Conservation (phyloP, 1,140 invertebrate species). For the Saccostrea glomerata region DNA sequence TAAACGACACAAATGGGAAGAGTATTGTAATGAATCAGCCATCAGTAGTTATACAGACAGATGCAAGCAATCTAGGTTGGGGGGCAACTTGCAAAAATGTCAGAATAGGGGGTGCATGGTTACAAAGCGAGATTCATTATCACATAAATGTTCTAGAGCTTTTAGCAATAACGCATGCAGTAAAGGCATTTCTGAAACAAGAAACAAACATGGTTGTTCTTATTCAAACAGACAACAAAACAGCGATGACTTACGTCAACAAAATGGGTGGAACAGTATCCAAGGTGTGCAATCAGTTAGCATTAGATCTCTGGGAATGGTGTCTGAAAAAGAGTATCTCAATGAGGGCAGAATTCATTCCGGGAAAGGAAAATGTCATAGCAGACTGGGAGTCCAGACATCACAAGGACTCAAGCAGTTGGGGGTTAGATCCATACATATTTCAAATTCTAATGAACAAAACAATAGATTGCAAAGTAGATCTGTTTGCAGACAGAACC, state of each 20-base stretch:
- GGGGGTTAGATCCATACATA: not conserved
- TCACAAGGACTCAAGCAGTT: too few relatives aligned
- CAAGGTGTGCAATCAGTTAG: slow-evolving; percentile 11
- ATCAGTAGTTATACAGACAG: not conserved
- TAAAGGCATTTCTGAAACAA: too few relatives aligned
- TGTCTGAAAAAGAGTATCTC: not conserved
- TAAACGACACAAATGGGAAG: not conserved
- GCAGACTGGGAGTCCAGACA: slow-evolving; percentile 46
- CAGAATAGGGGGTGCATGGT: too few relatives aligned
- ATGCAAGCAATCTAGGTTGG: too few relatives aligned
- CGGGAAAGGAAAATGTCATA: slow-evolving; percentile 10
- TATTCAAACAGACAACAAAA: not conserved
- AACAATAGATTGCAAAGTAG: slow-evolving; percentile 8
- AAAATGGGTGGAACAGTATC: slow-evolving; percentile 45
- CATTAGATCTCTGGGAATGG: slow-evolving; percentile 44
- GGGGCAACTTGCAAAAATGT: too few relatives aligned
- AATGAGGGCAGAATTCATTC: slow-evolving; percentile 33
- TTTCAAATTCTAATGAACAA: slow-evolving; percentile 37
- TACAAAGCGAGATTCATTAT: too few relatives aligned
- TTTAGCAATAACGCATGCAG: too few relatives aligned
- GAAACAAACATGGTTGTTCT: not conserved
- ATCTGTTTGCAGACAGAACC: not conserved
- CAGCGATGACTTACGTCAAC: slow-evolving; percentile 26
- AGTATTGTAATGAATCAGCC: not conserved
- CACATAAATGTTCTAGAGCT: too few relatives aligned